Percentiles rank a stretch among this genome's conserved stretches.
Conservation (phyloP, 2,888 invertebrate genomes). For the Synanthedon tipuliformis region DNA sequence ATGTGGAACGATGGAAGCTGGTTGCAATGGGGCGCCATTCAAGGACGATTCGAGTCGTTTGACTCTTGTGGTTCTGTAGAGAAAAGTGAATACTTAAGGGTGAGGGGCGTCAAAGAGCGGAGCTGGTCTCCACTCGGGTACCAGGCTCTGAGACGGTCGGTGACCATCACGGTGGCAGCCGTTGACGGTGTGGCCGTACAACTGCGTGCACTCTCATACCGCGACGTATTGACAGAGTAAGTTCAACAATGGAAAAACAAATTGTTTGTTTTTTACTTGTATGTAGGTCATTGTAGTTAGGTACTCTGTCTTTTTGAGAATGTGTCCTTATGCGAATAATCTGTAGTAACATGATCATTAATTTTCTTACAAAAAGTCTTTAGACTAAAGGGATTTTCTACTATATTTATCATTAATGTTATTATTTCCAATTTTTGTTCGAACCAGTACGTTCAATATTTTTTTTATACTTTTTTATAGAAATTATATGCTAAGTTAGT, state of each 20-base stretch:
- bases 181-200: constrained; percentile 70
- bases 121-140: constrained; percentile 40
- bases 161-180: constrained; percentile 44
- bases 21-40: constrained; percentile 73
- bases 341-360: no score
- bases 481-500: no score
- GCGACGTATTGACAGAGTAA: constrained; percentile 68
- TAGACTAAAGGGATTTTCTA: neutral
- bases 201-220: constrained; percentile 63
- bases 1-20: constrained; percentile 58
- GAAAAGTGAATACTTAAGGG: constrained; percentile 45
- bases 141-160: constrained; percentile 28
- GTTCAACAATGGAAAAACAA: constrained; percentile 15
- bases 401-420: neutral
- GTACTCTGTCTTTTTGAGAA: no score
- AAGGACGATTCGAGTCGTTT: constrained; percentile 67
- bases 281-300: no score
- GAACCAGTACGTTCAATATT: no score
- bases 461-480: no score
- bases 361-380: neutral
- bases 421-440: neutral
- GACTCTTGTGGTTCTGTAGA: constrained; percentile 37
- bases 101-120: constrained; percentile 63
- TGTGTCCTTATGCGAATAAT: no score
- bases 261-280: no score